A percentile compares a stretch with the other conserved stretches of the same genome.
These are phyloP conservation scores for Montipora cactus DNA, from an alignment of 64 coral and sea anemone species.

Conservation along the genomic window DNA sequence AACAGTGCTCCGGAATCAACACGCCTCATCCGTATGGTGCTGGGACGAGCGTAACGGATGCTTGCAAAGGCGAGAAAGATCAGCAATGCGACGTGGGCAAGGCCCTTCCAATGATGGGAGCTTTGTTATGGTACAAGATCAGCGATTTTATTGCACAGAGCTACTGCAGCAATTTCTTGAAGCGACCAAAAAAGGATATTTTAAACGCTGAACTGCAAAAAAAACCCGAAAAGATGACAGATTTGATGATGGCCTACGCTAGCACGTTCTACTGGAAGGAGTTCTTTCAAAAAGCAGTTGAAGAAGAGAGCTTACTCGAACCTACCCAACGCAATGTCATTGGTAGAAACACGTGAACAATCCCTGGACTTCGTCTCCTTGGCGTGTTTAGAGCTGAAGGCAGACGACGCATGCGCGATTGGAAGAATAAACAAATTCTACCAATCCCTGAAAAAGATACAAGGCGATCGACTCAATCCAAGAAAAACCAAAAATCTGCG, in stretches of 20 bases:
- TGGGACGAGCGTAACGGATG: background rate
- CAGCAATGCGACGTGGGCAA: background rate
- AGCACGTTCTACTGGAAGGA: background rate
- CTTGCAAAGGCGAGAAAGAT: background rate
- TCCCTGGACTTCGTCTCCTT: background rate
- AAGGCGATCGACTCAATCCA: background rate
- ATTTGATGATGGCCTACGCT: background rate
- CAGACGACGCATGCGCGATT: background rate
- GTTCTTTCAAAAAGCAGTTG: background rate
- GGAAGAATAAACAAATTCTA: background rate
- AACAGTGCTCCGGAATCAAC: background rate
- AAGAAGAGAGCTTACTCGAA: background rate
- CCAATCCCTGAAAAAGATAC: conserved; percentile 24
- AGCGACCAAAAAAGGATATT: background rate
- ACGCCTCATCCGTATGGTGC: background rate
- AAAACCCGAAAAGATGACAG: background rate
- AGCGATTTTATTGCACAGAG: background rate
- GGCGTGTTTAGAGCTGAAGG: conserved; percentile 20
- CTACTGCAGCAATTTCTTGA: background rate
- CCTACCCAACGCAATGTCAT: background rate
- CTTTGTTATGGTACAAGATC: conserved; percentile 6
- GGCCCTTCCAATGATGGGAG: conserved; percentile 28
- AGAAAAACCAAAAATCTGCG: background rate
- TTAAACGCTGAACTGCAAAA: background rate
- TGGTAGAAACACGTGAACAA: background rate